Evolutionary conservation across 2,888 invertebrate species (phyloP).

Genomic region (Agrochola litura): DNA sequence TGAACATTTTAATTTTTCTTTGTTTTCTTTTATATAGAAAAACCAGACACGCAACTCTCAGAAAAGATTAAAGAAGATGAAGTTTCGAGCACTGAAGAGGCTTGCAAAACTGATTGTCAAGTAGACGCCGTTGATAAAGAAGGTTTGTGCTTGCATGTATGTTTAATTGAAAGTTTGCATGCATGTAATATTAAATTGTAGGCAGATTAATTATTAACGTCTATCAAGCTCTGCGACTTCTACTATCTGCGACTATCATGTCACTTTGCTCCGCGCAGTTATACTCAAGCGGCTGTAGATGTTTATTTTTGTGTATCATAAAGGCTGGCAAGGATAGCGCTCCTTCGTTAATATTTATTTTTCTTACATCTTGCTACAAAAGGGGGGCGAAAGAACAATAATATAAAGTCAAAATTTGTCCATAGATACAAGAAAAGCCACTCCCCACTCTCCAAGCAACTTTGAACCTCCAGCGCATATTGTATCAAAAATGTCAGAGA

Average conservation of each 20-base stretch:
- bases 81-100: constrained; percentile 94
- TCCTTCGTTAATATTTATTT: constrained; percentile 1
- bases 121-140: constrained; percentile 63
- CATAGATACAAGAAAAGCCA: constrained; percentile 68
- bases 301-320: not conserved
- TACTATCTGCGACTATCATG: constrained; percentile 24
- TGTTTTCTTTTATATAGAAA: constrained; percentile 68
- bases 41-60: constrained; percentile 81
- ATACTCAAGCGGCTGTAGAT: constrained; percentile 4
- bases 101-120: constrained; percentile 77
- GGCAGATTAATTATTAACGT: not conserved
- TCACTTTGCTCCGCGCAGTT: constrained; percentile 10
- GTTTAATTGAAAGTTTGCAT: not conserved
- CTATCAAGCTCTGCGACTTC: constrained; percentile 25
- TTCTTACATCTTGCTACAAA: not conserved
- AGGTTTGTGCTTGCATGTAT: constrained; percentile 57
- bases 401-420: constrained; percentile 25
- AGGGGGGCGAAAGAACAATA: not conserved
- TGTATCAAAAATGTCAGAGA: constrained; percentile 70
- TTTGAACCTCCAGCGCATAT: constrained; percentile 81
- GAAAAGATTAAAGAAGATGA: constrained; percentile 92
- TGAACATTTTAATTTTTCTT: constrained; percentile 5
- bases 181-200: not conserved
- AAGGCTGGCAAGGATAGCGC: not conserved
- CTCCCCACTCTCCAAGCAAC: constrained; percentile 68